A percentile compares a stretch with the other conserved stretches of the same genome.
phyloP scores from a whole-genome alignment of 2,888 invertebrate genomes.

The Lepas anatifera region DNA sequence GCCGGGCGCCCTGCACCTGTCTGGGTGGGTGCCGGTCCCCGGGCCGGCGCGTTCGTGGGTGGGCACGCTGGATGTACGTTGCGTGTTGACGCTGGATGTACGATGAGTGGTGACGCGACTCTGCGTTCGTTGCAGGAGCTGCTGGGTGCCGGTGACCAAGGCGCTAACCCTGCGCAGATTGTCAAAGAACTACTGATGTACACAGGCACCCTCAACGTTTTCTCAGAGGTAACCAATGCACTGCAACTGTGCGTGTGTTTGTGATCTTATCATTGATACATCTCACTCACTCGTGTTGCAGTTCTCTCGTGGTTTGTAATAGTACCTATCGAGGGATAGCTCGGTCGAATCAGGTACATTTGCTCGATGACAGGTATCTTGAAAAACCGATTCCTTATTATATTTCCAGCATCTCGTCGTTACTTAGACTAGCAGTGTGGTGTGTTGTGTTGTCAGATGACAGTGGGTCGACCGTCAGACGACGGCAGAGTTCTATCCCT shows the following conservation, averaged over 20 bases:
- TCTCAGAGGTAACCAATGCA: neutral
- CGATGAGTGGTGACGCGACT: neutral
- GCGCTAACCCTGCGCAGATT: neutral
- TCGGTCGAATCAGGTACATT: too few relatives aligned
- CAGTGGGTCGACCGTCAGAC: too few relatives aligned
- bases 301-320: neutral
- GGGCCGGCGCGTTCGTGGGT: too few relatives aligned
- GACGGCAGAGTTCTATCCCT: too few relatives aligned
- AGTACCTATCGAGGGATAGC: neutral
- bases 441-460: neutral
- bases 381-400: neutral
- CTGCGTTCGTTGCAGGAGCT: neutral
- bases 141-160: neutral
- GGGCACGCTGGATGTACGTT: neutral
- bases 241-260: neutral
- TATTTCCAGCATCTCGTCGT: neutral
- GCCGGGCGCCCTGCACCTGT: too few relatives aligned
- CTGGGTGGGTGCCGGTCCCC: too few relatives aligned
- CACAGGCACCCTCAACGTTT: neutral
- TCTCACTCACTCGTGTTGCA: neutral
- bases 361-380: neutral
- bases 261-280: neutral
- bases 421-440: too few relatives aligned
- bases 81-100: neutral
- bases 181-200: neutral